Evolutionary conservation across 2,888 invertebrate species (phyloP), one percentile per base, ranked within the genome.

Genomic region (Cryptus armator): DNA sequence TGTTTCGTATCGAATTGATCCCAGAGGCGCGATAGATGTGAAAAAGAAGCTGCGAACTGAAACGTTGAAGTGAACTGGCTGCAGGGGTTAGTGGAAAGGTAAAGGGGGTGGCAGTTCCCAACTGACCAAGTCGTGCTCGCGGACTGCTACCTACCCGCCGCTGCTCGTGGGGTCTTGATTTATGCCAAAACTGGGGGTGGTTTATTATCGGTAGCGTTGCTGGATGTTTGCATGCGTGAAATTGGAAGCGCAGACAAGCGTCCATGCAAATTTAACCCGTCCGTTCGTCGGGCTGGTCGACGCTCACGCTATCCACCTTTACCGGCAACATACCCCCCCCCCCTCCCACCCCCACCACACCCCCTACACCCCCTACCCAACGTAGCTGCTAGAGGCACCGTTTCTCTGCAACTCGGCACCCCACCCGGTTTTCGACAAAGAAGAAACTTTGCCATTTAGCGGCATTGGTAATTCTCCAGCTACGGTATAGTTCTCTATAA

Each of bases 241-340:
- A 92, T 92, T 92, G 92, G 92, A 92, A 92, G 91, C 90, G 92
- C 92, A 91, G 91, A 91, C 91, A 91, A 91, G 92, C 91, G 91
- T 89, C 91, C 91, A 91, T 91, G 92, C 91, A 91, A 92, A 92
- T 92, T 92, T 90, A 91, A 91, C 90, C 90, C 88, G 90, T 88
- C 89, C 88, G 90, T 89, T 90, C 87, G 88, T 87, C 89, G 87
- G 82, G 67, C 83, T 68, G 51, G 68, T 68, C 83, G 83, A 74
- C 74, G 67, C 83, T 74, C 83, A 85, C 90, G 88, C 87, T 86
- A 88, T 90, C 89, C 89, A 86, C 68, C 66, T 64, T 76, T 72
- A 72, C 83, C 76, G 82, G 75, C 53, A 43, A 51, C 70, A 29
- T 3, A 24, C 1, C 24, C 24, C 24, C 71, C 66, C 59, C 68